phyloP scores from a whole-genome alignment of 2,113 vertebrate genomes.

The Dasyprocta punctata region DNA sequence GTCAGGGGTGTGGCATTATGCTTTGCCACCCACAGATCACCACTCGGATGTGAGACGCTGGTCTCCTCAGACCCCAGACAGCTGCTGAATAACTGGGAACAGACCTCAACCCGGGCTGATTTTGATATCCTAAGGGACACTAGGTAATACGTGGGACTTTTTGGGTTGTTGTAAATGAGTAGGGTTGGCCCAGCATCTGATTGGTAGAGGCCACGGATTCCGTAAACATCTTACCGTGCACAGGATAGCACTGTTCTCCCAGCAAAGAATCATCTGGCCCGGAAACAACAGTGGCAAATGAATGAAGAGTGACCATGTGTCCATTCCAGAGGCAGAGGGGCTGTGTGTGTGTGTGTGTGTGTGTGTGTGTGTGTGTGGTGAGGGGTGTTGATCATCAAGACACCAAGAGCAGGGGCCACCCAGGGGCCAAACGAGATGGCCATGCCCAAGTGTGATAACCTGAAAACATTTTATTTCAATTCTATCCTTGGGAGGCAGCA shows the following conservation, averaged over 20 bases:
- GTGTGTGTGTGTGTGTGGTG: not conserved
- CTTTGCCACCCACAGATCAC: not conserved
- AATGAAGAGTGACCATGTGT: not conserved
- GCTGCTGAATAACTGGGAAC: not conserved
- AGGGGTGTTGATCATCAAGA: not conserved
- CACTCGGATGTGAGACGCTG: no score
- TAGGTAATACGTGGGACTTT: not conserved
- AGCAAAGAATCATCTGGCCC: not conserved
- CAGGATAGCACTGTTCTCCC: not conserved
- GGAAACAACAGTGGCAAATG: not conserved
- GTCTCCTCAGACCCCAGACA: not conserved
- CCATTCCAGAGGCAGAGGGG: not conserved
- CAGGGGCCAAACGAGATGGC: conserved; percentile 39
- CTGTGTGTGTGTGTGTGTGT: not conserved
- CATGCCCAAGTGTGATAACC: conserved; percentile 2
- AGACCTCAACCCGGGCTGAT: not conserved
- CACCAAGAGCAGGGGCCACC: not conserved
- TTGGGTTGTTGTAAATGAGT: not conserved
- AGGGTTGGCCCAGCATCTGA: not conserved
- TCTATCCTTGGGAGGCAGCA: conserved; percentile 83
- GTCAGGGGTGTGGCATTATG: not conserved
- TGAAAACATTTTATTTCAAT: conserved; percentile 87
- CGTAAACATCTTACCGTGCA: not conserved
- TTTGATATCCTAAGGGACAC: not conserved
- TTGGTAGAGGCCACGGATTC: not conserved